These are phyloP conservation scores for Xiphophorus hellerii DNA, from an alignment of 2,113 vertebrate species.

Conservation along the genomic window DNA sequence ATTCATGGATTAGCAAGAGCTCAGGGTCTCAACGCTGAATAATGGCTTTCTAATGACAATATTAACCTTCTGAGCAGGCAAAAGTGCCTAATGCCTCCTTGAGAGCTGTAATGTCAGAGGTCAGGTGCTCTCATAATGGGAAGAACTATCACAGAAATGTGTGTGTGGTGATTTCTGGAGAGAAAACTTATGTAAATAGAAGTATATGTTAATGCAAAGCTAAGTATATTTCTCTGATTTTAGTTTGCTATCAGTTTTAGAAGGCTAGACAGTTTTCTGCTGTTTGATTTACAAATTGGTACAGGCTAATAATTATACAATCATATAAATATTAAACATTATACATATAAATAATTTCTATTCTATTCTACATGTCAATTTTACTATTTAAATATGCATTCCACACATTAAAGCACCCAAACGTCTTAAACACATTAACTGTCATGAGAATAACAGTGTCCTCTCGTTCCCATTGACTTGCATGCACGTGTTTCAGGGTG, in stretches of 20 bases:
- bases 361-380: no score
- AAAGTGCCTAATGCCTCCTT: slow-evolving; percentile 60
- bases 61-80: slow-evolving; percentile 67
- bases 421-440: no score
- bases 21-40: slow-evolving; percentile 52
- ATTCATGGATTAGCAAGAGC: slow-evolving; percentile 25
- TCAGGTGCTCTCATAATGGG: slow-evolving; percentile 49
- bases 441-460: no score
- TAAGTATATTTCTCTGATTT: not conserved
- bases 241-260: not conserved
- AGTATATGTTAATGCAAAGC: no score
- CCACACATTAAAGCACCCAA: no score
- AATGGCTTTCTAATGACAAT: slow-evolving; percentile 68
- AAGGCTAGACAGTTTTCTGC: not conserved
- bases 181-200: no score
- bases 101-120: slow-evolving; percentile 51
- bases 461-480: no score
- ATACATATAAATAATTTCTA: no score
- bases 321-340: no score
- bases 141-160: slow-evolving; percentile 49
- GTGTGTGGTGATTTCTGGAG: slow-evolving; percentile 2
- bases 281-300: not conserved
- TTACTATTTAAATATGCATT: no score
- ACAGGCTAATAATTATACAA: no score
- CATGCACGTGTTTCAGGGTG: no score